Percentiles rank a stretch among this genome's conserved stretches.
These are phyloP conservation scores for Alethe castanea DNA, from an alignment of 2,113 vertebrate genomes.

Conservation along the genomic window DNA sequence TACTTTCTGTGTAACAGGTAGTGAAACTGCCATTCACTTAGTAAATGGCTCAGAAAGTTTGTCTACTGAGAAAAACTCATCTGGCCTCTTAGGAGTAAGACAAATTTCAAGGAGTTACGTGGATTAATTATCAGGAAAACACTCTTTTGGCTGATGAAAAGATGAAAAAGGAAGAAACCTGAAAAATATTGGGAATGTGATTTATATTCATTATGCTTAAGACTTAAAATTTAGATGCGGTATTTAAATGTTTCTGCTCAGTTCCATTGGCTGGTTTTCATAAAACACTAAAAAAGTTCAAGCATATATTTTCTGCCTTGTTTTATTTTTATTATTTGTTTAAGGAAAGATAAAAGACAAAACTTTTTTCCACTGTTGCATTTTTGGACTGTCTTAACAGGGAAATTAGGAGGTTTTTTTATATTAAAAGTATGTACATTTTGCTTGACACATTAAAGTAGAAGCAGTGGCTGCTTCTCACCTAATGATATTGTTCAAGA, in stretches of 20 bases:
- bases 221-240: background rate
- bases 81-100: constrained; percentile 18
- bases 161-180: background rate
- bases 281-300: background rate
- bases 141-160: background rate
- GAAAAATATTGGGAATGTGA: background rate
- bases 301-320: background rate
- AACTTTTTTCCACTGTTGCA: background rate
- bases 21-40: constrained; percentile 62
- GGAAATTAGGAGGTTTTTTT: background rate
- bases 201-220: background rate
- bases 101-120: constrained; percentile 16
- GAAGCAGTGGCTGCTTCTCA: background rate
- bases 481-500: background rate
- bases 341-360: background rate
- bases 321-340: background rate
- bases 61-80: constrained; percentile 60
- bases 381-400: background rate
- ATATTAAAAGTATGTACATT: background rate
- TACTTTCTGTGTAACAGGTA: constrained; percentile 57
- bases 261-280: background rate
- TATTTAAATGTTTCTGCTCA: background rate
- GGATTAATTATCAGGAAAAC: constrained; percentile 60
- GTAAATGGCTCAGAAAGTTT: constrained; percentile 55
- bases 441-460: background rate